Conservation (phyloP, 2,888 invertebrate genomes). For the Cryptocephalus primarius region DNA sequence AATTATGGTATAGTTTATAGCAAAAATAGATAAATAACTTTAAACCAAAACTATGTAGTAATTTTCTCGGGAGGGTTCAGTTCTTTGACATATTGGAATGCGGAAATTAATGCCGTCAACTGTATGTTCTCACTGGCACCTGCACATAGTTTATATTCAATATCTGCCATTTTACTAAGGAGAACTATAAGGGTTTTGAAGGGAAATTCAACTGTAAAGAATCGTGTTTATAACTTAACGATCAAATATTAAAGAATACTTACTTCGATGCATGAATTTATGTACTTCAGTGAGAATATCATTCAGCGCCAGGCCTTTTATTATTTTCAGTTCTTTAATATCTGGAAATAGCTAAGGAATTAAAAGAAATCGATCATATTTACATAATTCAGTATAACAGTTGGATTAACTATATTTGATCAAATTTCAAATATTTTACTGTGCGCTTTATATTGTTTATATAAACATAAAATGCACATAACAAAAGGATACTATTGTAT, state of each 20-base stretch:
- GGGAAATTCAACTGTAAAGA: slow-evolving; percentile 74
- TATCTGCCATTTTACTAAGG: slow-evolving; percentile 77
- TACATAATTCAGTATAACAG: too few relatives aligned
- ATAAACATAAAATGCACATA: not conserved
- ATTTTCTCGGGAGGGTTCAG: slow-evolving; percentile 29
- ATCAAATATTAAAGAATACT: slow-evolving; percentile 29
- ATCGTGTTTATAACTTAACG: not conserved
- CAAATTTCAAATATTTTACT: too few relatives aligned
- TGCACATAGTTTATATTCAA: slow-evolving; percentile 74
- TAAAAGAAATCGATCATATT: too few relatives aligned
- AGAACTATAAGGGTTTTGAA: slow-evolving; percentile 65
- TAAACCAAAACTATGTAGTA: not conserved
- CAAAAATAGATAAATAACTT: not conserved
- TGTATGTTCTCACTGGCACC: slow-evolving; percentile 90
- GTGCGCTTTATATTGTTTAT: too few relatives aligned
- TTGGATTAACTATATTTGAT: too few relatives aligned
- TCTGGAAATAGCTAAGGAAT: slow-evolving; percentile 36
- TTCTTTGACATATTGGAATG: slow-evolving; percentile 69
- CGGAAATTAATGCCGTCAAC: slow-evolving; percentile 77
- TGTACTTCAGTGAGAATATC: slow-evolving; percentile 93
- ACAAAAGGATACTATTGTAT: slow-evolving; percentile 56
- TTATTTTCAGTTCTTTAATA: slow-evolving; percentile 72
- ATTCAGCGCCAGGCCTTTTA: slow-evolving; percentile 84
- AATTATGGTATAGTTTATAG: too few relatives aligned
- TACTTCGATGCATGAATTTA: slow-evolving; percentile 73